Percentiles rank a stretch among this genome's conserved stretches.
Evolutionary conservation across 2,888 invertebrate genomes (phyloP).

Genomic region (Meteorus cinctellus): DNA sequence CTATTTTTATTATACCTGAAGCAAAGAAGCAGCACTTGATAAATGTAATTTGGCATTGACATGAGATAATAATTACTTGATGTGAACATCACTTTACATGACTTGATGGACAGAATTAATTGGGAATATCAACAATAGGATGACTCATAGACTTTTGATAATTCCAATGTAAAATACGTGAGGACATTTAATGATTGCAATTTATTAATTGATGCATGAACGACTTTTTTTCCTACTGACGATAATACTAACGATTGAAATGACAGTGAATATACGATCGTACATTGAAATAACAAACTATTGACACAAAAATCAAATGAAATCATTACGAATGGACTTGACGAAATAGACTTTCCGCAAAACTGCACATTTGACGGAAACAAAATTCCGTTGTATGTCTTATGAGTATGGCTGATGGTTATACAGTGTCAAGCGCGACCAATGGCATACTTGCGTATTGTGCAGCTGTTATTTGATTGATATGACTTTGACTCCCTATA

Average conservation of each 20-base stretch:
- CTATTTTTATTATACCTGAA: not conserved
- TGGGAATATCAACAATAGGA: too few species aligned
- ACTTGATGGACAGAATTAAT: not conserved
- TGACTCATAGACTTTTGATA: too few species aligned
- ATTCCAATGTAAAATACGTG: not conserved
- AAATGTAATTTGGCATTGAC: not conserved
- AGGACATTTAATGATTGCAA: not conserved
- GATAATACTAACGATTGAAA: not conserved
- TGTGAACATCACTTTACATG: not conserved
- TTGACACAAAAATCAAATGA: not conserved
- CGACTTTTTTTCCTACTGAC: not conserved
- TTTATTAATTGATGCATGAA: not conserved
- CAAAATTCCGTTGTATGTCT: conserved; percentile 48
- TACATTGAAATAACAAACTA: not conserved
- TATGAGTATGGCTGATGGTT: conserved; percentile 46
- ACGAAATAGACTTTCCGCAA: conserved; percentile 6
- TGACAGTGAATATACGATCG: not conserved
- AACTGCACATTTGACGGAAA: conserved; percentile 38
- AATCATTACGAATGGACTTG: conserved; percentile 32
- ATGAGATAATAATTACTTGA: not conserved
- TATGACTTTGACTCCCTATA: conserved; percentile 33
- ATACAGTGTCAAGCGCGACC: conserved; percentile 47
- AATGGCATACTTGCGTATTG: conserved; percentile 51
- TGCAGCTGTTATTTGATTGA: conserved; percentile 44
- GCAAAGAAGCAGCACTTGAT: not conserved